Evolutionary conservation across 2,888 invertebrate genomes (phyloP).

Genomic region (Neoascia interrupta): DNA sequence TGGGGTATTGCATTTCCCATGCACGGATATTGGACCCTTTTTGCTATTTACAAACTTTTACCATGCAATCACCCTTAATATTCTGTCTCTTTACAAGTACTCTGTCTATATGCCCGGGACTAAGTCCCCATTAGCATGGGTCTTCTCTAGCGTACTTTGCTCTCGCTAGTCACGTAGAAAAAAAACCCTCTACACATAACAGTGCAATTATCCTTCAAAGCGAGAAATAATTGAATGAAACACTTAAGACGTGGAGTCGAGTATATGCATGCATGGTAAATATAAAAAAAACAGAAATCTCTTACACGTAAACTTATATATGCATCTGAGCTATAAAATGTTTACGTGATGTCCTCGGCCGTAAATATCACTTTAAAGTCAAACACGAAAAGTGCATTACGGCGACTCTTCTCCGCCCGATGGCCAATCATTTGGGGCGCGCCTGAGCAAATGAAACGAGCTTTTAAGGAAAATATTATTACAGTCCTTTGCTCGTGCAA

Average conservation of each 20-base stretch:
- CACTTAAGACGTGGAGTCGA: constrained; percentile 54
- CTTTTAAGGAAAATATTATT: constrained; percentile 38
- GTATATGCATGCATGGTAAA: constrained; percentile 31
- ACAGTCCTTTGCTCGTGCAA: constrained; percentile 49
- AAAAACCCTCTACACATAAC: constrained; percentile 51
- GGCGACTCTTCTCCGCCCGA: constrained; percentile 24
- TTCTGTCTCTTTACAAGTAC: too few relatives aligned
- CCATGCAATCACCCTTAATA: too few relatives aligned
- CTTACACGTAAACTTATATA: constrained; percentile 31
- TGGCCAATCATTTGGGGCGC: constrained; percentile 54
- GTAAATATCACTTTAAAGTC: constrained; percentile 67
- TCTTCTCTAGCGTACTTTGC: not conserved
- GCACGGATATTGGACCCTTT: too few relatives aligned
- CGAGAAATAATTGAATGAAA: constrained; percentile 64
- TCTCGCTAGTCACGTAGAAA: constrained; percentile 19
- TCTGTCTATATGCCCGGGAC: constrained; percentile 17
- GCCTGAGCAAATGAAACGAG: constrained; percentile 35
- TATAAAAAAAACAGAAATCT: constrained; percentile 29
- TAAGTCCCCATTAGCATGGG: constrained; percentile 43
- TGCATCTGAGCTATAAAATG: constrained; percentile 65
- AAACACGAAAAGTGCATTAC: constrained; percentile 68
- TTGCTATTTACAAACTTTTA: too few relatives aligned
- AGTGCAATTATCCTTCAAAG: constrained; percentile 61
- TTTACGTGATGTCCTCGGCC: constrained; percentile 65
- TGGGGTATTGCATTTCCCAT: too few relatives aligned